phyloP scores from a whole-genome alignment of 2,113 vertebrate species.

The Paracyprichromis sp. region DNA sequence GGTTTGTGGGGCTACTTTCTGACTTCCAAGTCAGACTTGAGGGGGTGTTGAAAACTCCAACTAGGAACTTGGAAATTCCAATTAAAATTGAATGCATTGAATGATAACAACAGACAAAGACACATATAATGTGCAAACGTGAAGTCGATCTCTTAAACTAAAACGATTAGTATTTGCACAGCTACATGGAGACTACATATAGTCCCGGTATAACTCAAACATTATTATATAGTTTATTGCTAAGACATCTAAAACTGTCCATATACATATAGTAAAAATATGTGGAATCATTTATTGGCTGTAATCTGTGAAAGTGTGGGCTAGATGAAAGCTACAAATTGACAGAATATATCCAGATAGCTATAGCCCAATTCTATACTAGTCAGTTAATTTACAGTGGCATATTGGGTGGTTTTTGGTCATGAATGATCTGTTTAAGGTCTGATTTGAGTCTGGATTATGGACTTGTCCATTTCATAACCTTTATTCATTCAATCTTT shows the following conservation, averaged over 20 bases:
- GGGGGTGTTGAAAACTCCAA: not conserved
- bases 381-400: not conserved
- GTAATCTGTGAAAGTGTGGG: not conserved
- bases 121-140: not conserved
- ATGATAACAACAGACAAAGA: not conserved
- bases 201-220: not conserved
- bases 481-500: not conserved
- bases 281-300: not conserved
- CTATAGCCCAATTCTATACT: not conserved
- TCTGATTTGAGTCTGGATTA: not conserved
- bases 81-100: not conserved
- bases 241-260: not conserved
- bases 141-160: not conserved
- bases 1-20: not conserved
- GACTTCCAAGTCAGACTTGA: not conserved
- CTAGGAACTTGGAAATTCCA: not conserved
- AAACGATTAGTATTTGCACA: not conserved
- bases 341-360: not conserved
- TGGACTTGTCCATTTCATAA: not conserved
- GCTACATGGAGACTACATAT: not conserved
- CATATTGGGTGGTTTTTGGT: not conserved
- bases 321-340: not conserved
- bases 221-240: not conserved
- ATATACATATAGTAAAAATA: not conserved
- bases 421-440: not conserved